Evolutionary conservation across 2,113 vertebrate species (phyloP), one percentile per base, ranked within the genome.

Genomic region (Bubo scandiacus): DNA sequence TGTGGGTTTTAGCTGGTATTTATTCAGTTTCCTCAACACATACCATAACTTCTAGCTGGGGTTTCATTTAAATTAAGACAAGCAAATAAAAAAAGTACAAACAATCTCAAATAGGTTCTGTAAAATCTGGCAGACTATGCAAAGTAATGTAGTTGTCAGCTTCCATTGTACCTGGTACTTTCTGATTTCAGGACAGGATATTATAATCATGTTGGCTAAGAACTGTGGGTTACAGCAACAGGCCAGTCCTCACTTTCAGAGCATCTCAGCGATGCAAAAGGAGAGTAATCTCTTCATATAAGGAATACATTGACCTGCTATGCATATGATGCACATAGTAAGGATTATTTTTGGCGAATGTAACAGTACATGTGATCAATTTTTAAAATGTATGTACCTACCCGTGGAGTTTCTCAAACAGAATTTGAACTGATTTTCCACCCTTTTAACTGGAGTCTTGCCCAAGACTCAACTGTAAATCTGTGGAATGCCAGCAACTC

Each of bases 221-320:
- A 70, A 27, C 6, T 62, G 42, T 10, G 22, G 1, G 30, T n/a
- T 73, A 36, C 42, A 81, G n/a, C 21, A 63, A 51, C 13, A 81
- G 27, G 9, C 13, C 22, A 49, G 22, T 75, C 30, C 6, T 17
- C 36, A 29, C 15, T 82, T 66, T 58, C 65, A 62, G 61, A 52
- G 6, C 8, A n/a, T 16, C 36, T 65, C 59, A 32, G 36, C 0
- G 0, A 26, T 9, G 23, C 0, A 1, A 45, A 29, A 47, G 38
- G 25, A 74, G 21, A 84, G 2, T n/a, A n/a, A n/a, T n/a, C n/a
- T n/a, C n/a, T n/a, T n/a, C n/a, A n/a, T n/a, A n/a, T n/a, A n/a
- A n/a, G n/a, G 1, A 59, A 26, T 8, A 16, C 14, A 14, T 12
- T 51, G 32, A 45, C 21, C 15, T 26, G 12, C 19, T 42, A 5